Base-by-base conservation (phyloP, 2,888 invertebrate genomes). In the Empis stercorea region DNA sequence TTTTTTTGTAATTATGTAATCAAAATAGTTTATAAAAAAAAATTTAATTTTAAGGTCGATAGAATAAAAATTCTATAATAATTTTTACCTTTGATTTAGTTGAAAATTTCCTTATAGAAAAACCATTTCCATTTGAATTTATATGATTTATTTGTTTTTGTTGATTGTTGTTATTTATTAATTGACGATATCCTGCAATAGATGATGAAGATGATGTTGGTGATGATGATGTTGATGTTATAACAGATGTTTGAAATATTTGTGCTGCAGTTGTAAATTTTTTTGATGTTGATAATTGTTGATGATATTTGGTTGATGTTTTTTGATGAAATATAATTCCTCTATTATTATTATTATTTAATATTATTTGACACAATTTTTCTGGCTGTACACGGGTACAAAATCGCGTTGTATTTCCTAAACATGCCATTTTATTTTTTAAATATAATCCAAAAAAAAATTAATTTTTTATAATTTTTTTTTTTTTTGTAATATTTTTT, bases 341-440 rank as follows among this genome's bases (percentile, higher is more conserved):
- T 43, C 16, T 38, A 32, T 45, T 48, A 43, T 43, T 45, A 23
- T 38, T 72, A 61, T 69, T 75, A 71, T 73, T 77, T 71, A 76
- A 77, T 74, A 80, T 78, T 70, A 81, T 80, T 77, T 81, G 81
- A 78, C 83, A 84, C 80, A 84, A 73, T 70, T 74, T 74, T 78
- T 83, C 83, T 75, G 83, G 81, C 70, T 81, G 80, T 27, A 17
- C 42, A 74, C 83, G 81, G 76, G 78, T 80, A 81, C 83, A 84
- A 72, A 84, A 77, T 77, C 83, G 79, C 77, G 81, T 27, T 74
- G 83, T 80, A 75, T 81, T 80, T 44, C 48, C 44, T 78, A 82
- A 76, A 79, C 82, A 81, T 79, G 84, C 84, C 84, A 84, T 84
- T 76, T 80, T 78, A 75, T n/a, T n/a, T n/a, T n/a, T n/a, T n/a